Evolutionary conservation across 1,140 invertebrate species (phyloP).

Genomic region (Drosophila neocordata): DNA sequence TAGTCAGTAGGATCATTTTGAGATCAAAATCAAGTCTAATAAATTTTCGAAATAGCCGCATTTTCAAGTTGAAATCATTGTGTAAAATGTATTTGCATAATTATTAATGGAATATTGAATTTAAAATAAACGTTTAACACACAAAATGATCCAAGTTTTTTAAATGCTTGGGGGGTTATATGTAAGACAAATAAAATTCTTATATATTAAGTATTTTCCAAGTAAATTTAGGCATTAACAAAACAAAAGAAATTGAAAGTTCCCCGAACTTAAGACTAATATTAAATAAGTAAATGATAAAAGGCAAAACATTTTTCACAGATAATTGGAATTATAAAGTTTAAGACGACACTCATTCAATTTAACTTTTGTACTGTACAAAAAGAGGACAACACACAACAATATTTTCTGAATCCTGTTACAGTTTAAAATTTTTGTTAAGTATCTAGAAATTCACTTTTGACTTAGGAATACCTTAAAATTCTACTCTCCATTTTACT

Average conservation of each 20-base stretch:
- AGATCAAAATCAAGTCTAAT: slow-evolving; percentile 16
- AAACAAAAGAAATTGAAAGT: too few relatives aligned
- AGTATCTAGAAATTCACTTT: background rate
- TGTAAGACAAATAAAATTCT: too few relatives aligned
- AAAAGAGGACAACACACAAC: too few relatives aligned
- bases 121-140: slow-evolving; percentile 73
- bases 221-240: too few relatives aligned
- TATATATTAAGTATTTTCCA: too few relatives aligned
- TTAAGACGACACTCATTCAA: too few relatives aligned
- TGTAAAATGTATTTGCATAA: slow-evolving; percentile 66
- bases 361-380: too few relatives aligned
- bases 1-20: slow-evolving; percentile 44
- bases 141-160: background rate
- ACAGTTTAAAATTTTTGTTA: background rate
- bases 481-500: background rate
- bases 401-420: too few relatives aligned
- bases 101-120: slow-evolving; percentile 65
- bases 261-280: too few relatives aligned
- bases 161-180: background rate
- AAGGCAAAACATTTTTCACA: too few relatives aligned
- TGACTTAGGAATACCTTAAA: background rate
- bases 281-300: too few relatives aligned
- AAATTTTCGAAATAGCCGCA: slow-evolving; percentile 61
- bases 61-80: slow-evolving; percentile 67
- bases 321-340: too few relatives aligned